Percentiles rank a stretch among this genome's conserved stretches.
Evolutionary conservation across 1,140 invertebrate genomes (phyloP).

Genomic region (Danaus plexippus): DNA sequence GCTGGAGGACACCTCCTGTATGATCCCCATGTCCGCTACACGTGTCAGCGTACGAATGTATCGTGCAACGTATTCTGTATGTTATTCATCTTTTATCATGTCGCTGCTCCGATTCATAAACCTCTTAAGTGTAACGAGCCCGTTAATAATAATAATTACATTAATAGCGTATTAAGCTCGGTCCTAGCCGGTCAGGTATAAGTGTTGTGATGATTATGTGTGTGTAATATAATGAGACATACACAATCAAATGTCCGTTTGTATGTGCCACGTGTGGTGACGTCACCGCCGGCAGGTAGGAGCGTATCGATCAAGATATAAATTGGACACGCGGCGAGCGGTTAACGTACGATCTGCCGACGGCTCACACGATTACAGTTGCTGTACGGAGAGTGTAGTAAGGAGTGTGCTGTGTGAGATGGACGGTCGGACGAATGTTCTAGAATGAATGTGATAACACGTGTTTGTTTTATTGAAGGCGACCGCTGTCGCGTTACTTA

Average conservation of each 20-base stretch:
- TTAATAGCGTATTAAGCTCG: slow-evolving; percentile 13
- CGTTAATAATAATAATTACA: slow-evolving; percentile 57
- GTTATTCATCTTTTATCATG: too few species aligned
- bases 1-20: too few species aligned
- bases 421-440: slow-evolving; percentile 46
- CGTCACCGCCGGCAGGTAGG: slow-evolving; percentile 13
- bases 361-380: slow-evolving; percentile 2
- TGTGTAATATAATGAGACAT: slow-evolving; percentile 47
- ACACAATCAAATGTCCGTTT: slow-evolving; percentile 26
- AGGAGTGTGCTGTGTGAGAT: too few species aligned
- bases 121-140: slow-evolving; percentile 27
- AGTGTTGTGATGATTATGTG: slow-evolving; percentile 52
- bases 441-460: slow-evolving; percentile 53
- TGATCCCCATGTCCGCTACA: too few species aligned
- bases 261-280: slow-evolving; percentile 18
- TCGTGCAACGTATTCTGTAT: too few species aligned
- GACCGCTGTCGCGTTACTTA: slow-evolving; percentile 21
- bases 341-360: slow-evolving; percentile 42
- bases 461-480: slow-evolving; percentile 38
- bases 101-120: too few species aligned
- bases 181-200: slow-evolving; percentile 36
- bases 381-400: too few species aligned
- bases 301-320: slow-evolving; percentile 57
- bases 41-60: too few species aligned
- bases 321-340: slow-evolving; percentile 51